These are phyloP conservation scores for Drosophila peninsularis DNA, from an alignment of 2,888 invertebrate species.

Conservation along the genomic window DNA sequence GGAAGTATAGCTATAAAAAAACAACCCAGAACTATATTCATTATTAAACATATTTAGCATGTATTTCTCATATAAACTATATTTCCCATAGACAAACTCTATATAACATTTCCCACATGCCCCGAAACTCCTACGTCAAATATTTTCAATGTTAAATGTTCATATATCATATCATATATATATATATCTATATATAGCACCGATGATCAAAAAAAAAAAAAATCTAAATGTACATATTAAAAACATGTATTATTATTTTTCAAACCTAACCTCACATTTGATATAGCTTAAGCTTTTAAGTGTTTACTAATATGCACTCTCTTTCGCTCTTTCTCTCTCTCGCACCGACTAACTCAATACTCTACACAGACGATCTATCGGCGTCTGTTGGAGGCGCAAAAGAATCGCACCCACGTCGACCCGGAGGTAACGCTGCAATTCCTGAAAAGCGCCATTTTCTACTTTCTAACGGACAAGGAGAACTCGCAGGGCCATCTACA, in stretches of 20 bases:
- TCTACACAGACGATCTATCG: slow-evolving; percentile 91
- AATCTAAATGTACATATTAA: slow-evolving; percentile 59
- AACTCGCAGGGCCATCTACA: slow-evolving; percentile 93
- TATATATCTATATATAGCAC: slow-evolving; percentile 46
- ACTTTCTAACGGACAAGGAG: slow-evolving; percentile 95
- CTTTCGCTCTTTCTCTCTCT: slow-evolving; percentile 25
- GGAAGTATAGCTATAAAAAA: slow-evolving; percentile 44
- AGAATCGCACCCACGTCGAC: slow-evolving; percentile 90
- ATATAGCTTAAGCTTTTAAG: slow-evolving; percentile 3
- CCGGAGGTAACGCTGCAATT: slow-evolving; percentile 97
- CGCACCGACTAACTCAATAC: not conserved
- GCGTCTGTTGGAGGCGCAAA: slow-evolving; percentile 91
- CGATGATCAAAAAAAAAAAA: slow-evolving; percentile 34
- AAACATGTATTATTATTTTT: slow-evolving; percentile 20
- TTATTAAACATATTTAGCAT: slow-evolving; percentile 58
- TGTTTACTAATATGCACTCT: slow-evolving; percentile 61
- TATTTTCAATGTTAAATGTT: slow-evolving; percentile 65
- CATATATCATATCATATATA: slow-evolving; percentile 59
- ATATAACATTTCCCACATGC: slow-evolving; percentile 16
- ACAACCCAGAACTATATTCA: slow-evolving; percentile 9
- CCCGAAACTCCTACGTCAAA: not conserved
- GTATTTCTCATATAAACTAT: slow-evolving; percentile 59
- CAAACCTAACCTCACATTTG: slow-evolving; percentile 47
- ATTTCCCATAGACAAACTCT: slow-evolving; percentile 30
- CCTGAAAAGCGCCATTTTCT: slow-evolving; percentile 96